These are phyloP conservation scores for Nothoprocta perdicaria DNA, from an alignment of 2,113 vertebrate species.

Conservation along the genomic window DNA sequence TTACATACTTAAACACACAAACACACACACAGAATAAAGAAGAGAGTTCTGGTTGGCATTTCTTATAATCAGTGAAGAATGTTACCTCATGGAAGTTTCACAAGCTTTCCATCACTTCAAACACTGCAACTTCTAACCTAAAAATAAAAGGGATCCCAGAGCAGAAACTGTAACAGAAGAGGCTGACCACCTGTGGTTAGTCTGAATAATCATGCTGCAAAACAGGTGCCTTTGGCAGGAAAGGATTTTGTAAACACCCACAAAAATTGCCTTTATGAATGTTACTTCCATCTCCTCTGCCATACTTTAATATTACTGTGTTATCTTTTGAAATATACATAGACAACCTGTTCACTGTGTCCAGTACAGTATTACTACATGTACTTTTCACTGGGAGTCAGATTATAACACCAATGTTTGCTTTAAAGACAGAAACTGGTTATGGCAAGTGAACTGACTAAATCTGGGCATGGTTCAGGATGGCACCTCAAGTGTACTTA, in stretches of 20 bases:
- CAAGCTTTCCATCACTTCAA: not conserved
- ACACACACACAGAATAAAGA: not conserved
- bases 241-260: not conserved
- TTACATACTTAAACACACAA: not conserved
- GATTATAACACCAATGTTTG: not conserved
- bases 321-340: not conserved
- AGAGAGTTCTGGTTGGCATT: not conserved
- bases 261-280: not conserved
- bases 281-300: not conserved
- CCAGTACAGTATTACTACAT: not conserved
- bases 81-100: not conserved
- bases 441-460: not conserved
- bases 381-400: not conserved
- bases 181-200: fast-evolving
- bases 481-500: fast-evolving
- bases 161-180: not conserved
- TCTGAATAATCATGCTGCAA: not conserved
- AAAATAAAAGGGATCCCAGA: not conserved
- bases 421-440: not conserved
- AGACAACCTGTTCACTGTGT: not conserved
- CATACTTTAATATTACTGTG: not conserved
- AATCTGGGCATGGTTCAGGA: not conserved
- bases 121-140: not conserved
- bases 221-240: not conserved
- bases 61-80: not conserved